Evolutionary conservation across 2,888 invertebrate species (phyloP).

Genomic region (Leucophora obtusa): DNA sequence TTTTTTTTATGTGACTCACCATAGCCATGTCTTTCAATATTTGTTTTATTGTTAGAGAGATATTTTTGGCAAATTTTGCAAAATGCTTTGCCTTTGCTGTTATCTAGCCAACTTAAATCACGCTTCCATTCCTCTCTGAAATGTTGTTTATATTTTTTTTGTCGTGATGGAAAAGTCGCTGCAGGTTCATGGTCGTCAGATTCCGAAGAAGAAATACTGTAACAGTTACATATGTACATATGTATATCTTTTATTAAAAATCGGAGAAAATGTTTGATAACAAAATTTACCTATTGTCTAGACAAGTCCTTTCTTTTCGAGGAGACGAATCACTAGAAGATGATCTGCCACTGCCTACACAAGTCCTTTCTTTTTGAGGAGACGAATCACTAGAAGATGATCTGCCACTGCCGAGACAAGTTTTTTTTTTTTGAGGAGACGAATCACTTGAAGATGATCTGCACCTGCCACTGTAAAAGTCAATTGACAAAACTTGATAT

Average conservation of each 20-base stretch:
- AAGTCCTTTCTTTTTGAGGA: too few species aligned
- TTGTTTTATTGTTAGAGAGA: too few species aligned
- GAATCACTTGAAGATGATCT: slow-evolving; percentile 33
- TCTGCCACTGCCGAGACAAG: too few species aligned
- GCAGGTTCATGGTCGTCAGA: slow-evolving; percentile 15
- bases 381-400: too few species aligned
- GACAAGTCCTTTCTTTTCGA: slow-evolving; percentile 22
- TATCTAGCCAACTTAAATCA: slow-evolving; percentile 27
- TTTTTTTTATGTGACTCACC: slow-evolving; percentile 15
- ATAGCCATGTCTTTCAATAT: slow-evolving; percentile 19
- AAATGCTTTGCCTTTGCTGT: slow-evolving; percentile 28
- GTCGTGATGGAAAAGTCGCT: slow-evolving; percentile 34
- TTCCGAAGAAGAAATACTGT: slow-evolving; percentile 32
- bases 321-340: slow-evolving; percentile 11
- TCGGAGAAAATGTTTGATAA: slow-evolving; percentile 33
- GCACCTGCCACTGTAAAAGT: slow-evolving; percentile 27
- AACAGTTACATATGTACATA: slow-evolving; percentile 33
- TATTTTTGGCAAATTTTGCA: slow-evolving; percentile 22
- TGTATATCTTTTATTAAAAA: slow-evolving; percentile 33
- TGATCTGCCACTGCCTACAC: too few species aligned
- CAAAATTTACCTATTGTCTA: slow-evolving; percentile 34
- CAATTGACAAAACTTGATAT: slow-evolving; percentile 34
- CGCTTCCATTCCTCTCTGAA: slow-evolving; percentile 19
- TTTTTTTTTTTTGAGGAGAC: too few species aligned
- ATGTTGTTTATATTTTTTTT: slow-evolving; percentile 33